Base-by-base conservation (phyloP, 2,888 invertebrate species). In the Idaea biselata region DNA sequence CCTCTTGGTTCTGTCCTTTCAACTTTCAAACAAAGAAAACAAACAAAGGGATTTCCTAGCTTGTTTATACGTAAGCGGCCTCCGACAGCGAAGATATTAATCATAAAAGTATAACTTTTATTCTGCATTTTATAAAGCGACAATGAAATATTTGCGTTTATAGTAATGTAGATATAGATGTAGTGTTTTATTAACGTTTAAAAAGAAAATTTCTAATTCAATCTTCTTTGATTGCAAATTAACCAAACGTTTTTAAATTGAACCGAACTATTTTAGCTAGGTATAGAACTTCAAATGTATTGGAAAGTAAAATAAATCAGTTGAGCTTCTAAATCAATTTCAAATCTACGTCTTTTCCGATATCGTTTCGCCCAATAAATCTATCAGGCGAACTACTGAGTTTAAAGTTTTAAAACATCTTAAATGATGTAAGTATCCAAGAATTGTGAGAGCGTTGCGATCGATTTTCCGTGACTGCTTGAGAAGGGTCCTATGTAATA, bases 41-140 rank as follows among this genome's bases (percentile, higher is more conserved):
- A 68, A 70, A 76, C 68, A 73, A 73, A 63, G 61, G 63, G 63
- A 58, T 66, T 68, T 65, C 65, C 61, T 63, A 58, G 62, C 67
- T 66, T 58, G 53, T 59, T 62, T 63, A 65, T 60, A 58, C 66
- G 58, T 33, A 31, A 25, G 69, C 58, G 58, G 59, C 63, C 59
- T 44, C 64, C 58, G 57, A 61, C 62, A 59, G 64, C 58, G 56
- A 67, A 68, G 63, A 70, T 64, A 74, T 74, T 64, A 66, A 70
- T 70, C 72, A 73, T 58, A 25, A 62, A 68, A 68, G 70, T 66
- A 64, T 58, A 54, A 68, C 56, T 56, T 56, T 56, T 56, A 18
- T 56, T 56, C 18, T 56, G 56, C 56, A 56, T 56, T 56, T 56
- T 56, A 17, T 56, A 56, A 56, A 56, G 17, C 70, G 61, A 60